Percentiles rank a stretch among this genome's conserved stretches.
Evolutionary conservation across 2,113 vertebrate genomes (phyloP).

Genomic region (Zootoca vivipara): DNA sequence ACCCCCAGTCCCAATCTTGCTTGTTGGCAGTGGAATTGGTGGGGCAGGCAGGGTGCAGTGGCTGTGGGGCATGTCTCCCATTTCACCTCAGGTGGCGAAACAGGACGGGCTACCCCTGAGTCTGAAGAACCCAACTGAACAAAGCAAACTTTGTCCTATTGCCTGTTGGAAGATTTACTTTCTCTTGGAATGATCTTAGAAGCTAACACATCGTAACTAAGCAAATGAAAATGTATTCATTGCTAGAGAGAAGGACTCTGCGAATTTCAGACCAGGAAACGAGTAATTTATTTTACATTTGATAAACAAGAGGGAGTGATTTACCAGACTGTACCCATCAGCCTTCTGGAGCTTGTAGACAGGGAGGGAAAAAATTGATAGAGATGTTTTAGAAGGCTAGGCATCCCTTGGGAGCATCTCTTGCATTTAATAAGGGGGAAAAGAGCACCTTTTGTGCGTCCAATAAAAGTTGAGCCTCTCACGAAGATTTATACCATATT

Average conservation of each 20-base stretch:
- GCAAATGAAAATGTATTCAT: slow-evolving; percentile 15
- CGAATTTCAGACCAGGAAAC: not conserved
- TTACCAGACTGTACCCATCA: slow-evolving; percentile 16
- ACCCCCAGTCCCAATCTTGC: no score
- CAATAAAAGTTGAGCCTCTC: slow-evolving; percentile 70
- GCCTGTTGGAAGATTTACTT: not conserved
- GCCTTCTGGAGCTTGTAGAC: slow-evolving; percentile 20
- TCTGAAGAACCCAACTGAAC: not conserved
- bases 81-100: no score
- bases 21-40: no score
- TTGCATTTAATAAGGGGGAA: slow-evolving; percentile 66
- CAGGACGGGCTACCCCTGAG: no score
- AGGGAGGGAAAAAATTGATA: slow-evolving; percentile 55
- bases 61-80: no score
- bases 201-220: not conserved
- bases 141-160: not conserved
- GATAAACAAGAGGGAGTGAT: slow-evolving; percentile 35
- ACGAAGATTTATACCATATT: slow-evolving; percentile 73
- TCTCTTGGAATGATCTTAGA: not conserved
- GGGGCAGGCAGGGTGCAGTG: no score
- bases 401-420: slow-evolving; percentile 44
- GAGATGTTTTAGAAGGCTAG: slow-evolving; percentile 54
- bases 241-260: not conserved
- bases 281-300: not conserved
- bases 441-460: slow-evolving; percentile 71